These are phyloP conservation scores for Zeuzera pyrina DNA, from an alignment of 2,888 invertebrate species.

Conservation along the genomic window DNA sequence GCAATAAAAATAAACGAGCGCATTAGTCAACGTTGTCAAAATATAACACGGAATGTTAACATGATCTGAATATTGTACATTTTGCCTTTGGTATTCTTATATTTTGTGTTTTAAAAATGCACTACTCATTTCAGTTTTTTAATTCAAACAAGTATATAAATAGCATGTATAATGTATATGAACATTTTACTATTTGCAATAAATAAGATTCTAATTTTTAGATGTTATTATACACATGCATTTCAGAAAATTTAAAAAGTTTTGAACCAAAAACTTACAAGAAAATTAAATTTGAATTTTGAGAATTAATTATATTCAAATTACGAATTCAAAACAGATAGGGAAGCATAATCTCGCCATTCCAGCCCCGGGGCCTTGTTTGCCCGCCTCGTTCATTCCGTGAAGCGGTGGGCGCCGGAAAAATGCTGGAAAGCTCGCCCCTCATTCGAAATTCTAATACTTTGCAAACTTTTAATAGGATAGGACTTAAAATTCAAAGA, in stretches of 20 bases:
- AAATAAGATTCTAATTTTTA: background rate
- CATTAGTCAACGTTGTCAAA: constrained; percentile 70
- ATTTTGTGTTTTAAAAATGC: no score
- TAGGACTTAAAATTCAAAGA: constrained; percentile 65
- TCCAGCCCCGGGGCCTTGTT: constrained; percentile 26
- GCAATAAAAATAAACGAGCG: constrained; percentile 67
- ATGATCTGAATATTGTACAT: constrained; percentile 28
- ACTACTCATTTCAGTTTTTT: no score
- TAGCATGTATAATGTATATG: background rate
- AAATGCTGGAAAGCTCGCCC: constrained; percentile 64
- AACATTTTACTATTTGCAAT: background rate
- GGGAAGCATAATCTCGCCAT: constrained; percentile 45
- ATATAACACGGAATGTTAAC: constrained; percentile 57
- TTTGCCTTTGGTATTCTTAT: constrained; percentile 11
- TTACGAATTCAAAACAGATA: constrained; percentile 48
- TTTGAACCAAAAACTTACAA: no score
- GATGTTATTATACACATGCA: background rate
- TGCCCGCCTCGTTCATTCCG: constrained; percentile 25
- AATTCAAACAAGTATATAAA: no score
- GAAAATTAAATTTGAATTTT: constrained; percentile 31
- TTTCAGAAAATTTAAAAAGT: constrained; percentile 16
- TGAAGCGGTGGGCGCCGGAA: constrained; percentile 36
- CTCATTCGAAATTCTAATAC: constrained; percentile 70
- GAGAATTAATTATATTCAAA: constrained; percentile 42
- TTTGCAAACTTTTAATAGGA: constrained; percentile 71